Conservation (phyloP, 1,140 invertebrate species). For the Habropoda laboriosa region DNA sequence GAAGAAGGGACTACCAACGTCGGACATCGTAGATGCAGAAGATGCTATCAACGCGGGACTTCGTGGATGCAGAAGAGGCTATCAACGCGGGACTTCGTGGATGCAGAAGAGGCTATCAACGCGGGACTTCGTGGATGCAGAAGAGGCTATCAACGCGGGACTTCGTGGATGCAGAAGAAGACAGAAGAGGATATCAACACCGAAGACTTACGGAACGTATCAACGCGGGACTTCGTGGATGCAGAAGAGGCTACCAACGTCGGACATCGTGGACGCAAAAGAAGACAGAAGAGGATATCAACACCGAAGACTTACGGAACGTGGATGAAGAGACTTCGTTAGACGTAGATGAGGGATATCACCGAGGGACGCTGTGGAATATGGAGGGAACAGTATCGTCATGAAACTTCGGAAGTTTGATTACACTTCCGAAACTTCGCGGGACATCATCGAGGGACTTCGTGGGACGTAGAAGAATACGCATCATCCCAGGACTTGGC, state of each 20-base stretch:
- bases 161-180: not conserved
- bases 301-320: no score
- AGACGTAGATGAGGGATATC: no score
- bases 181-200: not conserved
- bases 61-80: slow-evolving; percentile 29
- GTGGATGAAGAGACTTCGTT: no score
- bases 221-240: not conserved
- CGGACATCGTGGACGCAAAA: not conserved
- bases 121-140: not conserved
- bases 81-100: slow-evolving; percentile 16
- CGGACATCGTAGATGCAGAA: not conserved
- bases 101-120: not conserved
- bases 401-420: no score
- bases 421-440: no score
- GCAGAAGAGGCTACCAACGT: not conserved
- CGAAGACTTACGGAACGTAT: not conserved
- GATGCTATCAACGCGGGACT: not conserved
- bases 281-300: no score
- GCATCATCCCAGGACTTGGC: not conserved
- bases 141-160: not conserved
- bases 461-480: not conserved
- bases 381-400: no score
- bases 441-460: no score
- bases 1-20: no score
- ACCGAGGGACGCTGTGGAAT: no score